Conservation (phyloP, 2,113 vertebrate genomes). For the Neogale vison region DNA sequence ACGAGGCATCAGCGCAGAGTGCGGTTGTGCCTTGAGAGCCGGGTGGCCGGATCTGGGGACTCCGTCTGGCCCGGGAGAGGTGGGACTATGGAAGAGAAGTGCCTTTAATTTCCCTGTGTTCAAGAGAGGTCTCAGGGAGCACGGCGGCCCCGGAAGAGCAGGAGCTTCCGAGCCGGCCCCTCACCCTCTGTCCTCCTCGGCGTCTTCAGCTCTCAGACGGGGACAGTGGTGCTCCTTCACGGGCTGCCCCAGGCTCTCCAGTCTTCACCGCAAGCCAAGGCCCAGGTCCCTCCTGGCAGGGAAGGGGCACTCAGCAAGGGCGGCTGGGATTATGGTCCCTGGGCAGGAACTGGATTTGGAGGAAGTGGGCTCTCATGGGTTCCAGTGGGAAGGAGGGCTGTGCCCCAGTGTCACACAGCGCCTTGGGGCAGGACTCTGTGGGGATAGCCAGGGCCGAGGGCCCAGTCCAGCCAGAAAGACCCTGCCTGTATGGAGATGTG, state of each 20-base stretch:
- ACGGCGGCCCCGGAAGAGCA: not conserved
- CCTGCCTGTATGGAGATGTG: not conserved
- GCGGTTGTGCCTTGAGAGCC: not conserved
- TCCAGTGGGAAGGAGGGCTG: not conserved
- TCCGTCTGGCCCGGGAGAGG: not conserved
- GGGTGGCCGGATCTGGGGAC: not conserved
- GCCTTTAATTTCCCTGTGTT: not conserved
- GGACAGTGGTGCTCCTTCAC: not conserved
- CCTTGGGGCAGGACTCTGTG: not conserved
- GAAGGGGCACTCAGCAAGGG: no score
- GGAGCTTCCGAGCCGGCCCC: not conserved
- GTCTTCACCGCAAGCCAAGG: accelerated
- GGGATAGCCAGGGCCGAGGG: not conserved
- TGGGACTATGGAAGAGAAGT: not conserved
- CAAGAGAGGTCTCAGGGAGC: not conserved
- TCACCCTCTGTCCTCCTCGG: no score
- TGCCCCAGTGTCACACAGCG: not conserved
- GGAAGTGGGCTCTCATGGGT: not conserved
- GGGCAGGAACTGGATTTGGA: not conserved
- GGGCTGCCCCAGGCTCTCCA: accelerated
- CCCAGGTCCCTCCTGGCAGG: no score
- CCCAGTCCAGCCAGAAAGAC: no score
- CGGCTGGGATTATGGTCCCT: not conserved
- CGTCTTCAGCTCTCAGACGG: not conserved
- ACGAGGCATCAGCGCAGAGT: not conserved